A percentile compares a stretch with the other conserved stretches of the same genome.
These are phyloP conservation scores for Osedax frankpressi DNA, from an alignment of 2,888 invertebrate genomes.

Conservation along the genomic window DNA sequence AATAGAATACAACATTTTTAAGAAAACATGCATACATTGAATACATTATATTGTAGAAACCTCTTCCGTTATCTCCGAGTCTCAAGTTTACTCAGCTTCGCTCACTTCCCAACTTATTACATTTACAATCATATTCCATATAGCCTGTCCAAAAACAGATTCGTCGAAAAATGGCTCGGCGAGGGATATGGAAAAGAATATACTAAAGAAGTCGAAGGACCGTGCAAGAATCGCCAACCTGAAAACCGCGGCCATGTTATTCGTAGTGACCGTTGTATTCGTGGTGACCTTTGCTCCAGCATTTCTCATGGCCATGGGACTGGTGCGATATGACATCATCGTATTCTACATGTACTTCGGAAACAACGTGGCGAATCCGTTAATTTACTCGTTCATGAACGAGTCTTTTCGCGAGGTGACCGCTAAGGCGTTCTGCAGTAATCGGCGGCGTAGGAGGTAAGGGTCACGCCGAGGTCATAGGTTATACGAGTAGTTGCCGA, in stretches of 20 bases:
- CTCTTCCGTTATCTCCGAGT: too few relatives aligned
- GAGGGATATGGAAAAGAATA: background rate
- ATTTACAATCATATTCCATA: too few relatives aligned
- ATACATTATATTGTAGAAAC: too few relatives aligned
- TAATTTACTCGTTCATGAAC: conserved; percentile 43
- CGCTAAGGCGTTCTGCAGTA: background rate
- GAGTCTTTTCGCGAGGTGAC: conserved; percentile 33
- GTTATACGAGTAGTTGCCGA: too few relatives aligned
- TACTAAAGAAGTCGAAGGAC: conserved; percentile 6
- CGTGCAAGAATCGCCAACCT: conserved; percentile 29
- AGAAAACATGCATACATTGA: too few relatives aligned
- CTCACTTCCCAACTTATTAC: too few relatives aligned
- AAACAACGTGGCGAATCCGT: conserved; percentile 41
- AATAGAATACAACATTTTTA: too few relatives aligned
- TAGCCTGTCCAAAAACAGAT: too few relatives aligned
- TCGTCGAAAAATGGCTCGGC: too few relatives aligned
- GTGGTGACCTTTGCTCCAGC: conserved; percentile 36
- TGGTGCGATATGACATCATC: conserved; percentile 31
- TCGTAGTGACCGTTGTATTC: conserved; percentile 38
- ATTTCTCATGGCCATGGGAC: conserved; percentile 33
- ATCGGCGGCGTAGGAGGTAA: background rate
- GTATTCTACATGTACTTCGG: conserved; percentile 41
- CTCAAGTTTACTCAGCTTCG: too few relatives aligned
- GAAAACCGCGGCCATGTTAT: conserved; percentile 38
- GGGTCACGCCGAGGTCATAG: too few relatives aligned